These are phyloP conservation scores for Arion vulgaris DNA, from an alignment of 1,140 invertebrate genomes.

Conservation along the genomic window DNA sequence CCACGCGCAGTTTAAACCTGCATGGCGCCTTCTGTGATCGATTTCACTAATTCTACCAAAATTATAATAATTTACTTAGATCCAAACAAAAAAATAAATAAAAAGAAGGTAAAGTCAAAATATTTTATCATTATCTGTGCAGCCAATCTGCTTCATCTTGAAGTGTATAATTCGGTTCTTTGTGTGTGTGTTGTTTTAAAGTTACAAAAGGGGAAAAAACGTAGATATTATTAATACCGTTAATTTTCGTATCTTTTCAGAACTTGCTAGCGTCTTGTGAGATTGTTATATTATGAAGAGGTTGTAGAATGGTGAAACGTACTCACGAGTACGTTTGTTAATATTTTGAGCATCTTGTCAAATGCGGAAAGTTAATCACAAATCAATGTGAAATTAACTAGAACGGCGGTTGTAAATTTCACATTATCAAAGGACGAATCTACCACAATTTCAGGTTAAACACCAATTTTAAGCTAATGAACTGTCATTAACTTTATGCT, in stretches of 20 bases:
- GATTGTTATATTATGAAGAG: not conserved
- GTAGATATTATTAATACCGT: not conserved
- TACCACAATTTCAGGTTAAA: not conserved
- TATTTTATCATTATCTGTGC: not conserved
- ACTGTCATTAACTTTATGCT: not conserved
- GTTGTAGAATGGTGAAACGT: too few relatives aligned
- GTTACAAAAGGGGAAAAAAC: too few relatives aligned
- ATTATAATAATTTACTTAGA: not conserved
- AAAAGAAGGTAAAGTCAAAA: too few relatives aligned
- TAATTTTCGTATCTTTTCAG: not conserved
- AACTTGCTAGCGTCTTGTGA: not conserved
- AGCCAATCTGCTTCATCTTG: too few relatives aligned
- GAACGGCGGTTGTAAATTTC: not conserved
- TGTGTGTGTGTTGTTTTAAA: too few relatives aligned
- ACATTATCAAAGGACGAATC: not conserved
- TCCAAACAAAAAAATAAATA: too few relatives aligned
- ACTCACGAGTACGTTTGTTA: too few relatives aligned
- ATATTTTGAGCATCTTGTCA: too few relatives aligned
- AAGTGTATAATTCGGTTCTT: too few relatives aligned
- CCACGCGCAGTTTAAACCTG: not conserved
- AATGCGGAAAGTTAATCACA: not conserved
- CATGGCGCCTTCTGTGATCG: not conserved
- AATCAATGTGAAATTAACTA: not conserved
- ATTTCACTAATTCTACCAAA: not conserved
- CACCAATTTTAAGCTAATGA: conserved; percentile 9